Evolutionary conservation across 2,113 vertebrate genomes (phyloP).

Genomic region (Microcebus murinus): DNA sequence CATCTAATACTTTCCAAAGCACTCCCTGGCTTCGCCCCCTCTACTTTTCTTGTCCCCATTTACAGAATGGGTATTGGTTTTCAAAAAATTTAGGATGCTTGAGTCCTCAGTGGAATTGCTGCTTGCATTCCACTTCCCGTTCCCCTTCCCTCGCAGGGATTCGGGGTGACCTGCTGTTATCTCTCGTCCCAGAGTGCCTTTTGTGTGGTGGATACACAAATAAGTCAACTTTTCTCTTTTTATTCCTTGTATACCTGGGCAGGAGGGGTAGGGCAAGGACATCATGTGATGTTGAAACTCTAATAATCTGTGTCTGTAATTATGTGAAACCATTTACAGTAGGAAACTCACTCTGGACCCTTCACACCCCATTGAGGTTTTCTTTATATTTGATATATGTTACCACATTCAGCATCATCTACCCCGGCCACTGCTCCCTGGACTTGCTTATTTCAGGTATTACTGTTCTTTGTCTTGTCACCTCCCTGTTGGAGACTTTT

Average conservation of each 20-base stretch:
- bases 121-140: background rate
- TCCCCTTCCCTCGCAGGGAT: background rate
- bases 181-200: background rate
- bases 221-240: background rate
- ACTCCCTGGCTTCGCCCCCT: background rate
- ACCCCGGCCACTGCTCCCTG: background rate
- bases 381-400: background rate
- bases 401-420: rapidly evolving
- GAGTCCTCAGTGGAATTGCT: background rate
- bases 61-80: background rate
- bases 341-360: background rate
- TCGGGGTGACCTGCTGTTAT: background rate
- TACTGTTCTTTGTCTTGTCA: background rate
- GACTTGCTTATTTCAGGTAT: background rate
- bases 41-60: background rate
- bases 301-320: background rate
- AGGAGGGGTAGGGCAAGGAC: background rate
- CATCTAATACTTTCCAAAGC: background rate
- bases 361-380: too few species aligned
- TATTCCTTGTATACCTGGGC: background rate
- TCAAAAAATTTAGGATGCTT: background rate
- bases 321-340: background rate
- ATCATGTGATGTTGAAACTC: background rate
- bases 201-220: background rate
- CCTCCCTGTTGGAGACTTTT: background rate